phyloP scores from a whole-genome alignment of 2,113 vertebrate genomes.

The Cettia cetti region DNA sequence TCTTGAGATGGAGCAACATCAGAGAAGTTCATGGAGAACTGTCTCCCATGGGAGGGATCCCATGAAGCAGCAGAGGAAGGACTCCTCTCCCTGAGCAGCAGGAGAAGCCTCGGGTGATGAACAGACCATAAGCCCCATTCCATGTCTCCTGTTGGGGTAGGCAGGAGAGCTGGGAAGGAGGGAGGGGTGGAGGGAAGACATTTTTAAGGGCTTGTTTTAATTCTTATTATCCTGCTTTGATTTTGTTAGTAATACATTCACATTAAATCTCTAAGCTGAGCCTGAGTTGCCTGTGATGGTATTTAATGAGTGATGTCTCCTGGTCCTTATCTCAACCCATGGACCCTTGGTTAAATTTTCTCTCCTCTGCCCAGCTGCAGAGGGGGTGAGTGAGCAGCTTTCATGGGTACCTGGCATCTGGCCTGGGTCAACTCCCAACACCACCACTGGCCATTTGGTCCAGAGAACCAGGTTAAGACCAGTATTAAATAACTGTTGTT shows the following conservation, averaged over 20 bases:
- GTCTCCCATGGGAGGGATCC: neutral
- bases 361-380: neutral
- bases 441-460: neutral
- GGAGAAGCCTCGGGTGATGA: neutral
- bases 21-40: neutral
- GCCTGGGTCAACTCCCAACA: too few species aligned
- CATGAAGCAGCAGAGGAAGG: neutral
- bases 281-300: neutral
- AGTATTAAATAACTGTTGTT: neutral
- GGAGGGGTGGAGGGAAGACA: rapidly evolving
- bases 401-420: neutral
- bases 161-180: neutral
- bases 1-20: rapidly evolving
- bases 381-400: neutral
- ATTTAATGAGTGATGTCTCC: neutral
- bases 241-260: neutral
- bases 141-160: neutral
- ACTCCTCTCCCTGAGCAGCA: neutral
- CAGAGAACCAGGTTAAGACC: neutral
- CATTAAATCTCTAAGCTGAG: neutral
- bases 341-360: too few species aligned
- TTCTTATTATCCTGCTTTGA: neutral
- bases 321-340: neutral
- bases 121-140: neutral
- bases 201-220: neutral